Base-by-base conservation (phyloP, 2,888 invertebrate species). In the Drosophila nigricruria region DNA sequence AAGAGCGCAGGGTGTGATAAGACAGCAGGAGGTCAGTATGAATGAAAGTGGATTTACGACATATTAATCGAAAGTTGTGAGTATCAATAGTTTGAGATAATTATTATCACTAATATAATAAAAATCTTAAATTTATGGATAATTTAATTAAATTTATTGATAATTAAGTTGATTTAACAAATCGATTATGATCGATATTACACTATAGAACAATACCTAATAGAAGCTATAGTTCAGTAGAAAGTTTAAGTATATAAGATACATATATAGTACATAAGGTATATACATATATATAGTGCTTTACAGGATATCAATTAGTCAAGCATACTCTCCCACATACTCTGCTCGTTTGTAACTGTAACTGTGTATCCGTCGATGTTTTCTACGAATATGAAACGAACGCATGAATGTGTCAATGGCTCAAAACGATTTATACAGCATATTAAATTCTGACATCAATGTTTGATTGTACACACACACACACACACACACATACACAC, bases 401-500 rank as follows among this genome's bases (percentile, higher is more conserved):
- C 66, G 89, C 89, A 89, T 82, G 90, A 88, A 89, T 87, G 90
- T 89, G 86, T 87, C 90, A 87, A 87, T 87, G 90, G 86, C 79
- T 89, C 86, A 82, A 85, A 89, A 88, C 87, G 87, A 90, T 87
- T 90, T 88, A 87, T 89, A 82, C 84, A 81, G 88, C 89, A 90
- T 87, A 88, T 87, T 87, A 88, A 87, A 87, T 87, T 90, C 83
- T 87, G 87, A 90, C 87, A 87, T 90, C 88, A 88, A 86, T 90
- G 86, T 90, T 87, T 90, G 86, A 86, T 89, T 81, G 86, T 70
- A 58, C 73, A 80, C 47, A 70, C 49, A 60, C 32, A 40, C 34
- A 68, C 30, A 47, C 36, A 45, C 27, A 57, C n/a, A 30, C 12
- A 54, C 16, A 53, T 10, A 59, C 71, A 76, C 36, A 59, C 73